Evolutionary conservation across 1,140 invertebrate species (phyloP).

Genomic region (Drosophila kohkoa): DNA sequence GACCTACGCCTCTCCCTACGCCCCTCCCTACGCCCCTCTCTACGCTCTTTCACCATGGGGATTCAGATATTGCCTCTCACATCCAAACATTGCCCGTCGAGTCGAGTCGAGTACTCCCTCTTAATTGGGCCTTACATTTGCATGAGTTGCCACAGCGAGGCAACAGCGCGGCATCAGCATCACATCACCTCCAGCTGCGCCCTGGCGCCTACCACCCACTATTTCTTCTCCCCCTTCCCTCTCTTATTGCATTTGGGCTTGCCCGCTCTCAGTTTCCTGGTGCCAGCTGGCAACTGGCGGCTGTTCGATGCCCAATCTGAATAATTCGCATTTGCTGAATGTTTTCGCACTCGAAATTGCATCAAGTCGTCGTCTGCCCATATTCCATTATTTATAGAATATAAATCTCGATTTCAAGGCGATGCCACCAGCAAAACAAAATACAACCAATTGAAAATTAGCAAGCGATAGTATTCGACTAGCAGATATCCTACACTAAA

Average conservation of each 20-base stretch:
- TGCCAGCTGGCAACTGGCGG: conserved; percentile 18
- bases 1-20: not conserved
- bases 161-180: too few species aligned
- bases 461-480: not conserved
- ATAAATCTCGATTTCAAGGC: conserved; percentile 78
- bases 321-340: conserved; percentile 25
- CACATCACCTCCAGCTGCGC: conserved; percentile 36
- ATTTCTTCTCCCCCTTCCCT: not conserved
- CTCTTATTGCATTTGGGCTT: conserved; percentile 1
- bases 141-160: conserved; percentile 8
- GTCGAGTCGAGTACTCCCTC: conserved; percentile 9
- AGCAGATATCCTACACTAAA: conserved; percentile 8
- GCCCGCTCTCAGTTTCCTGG: conserved; percentile 6
- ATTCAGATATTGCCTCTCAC: conserved; percentile 12
- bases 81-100: conserved; percentile 2
- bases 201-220: conserved; percentile 41
- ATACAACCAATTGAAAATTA: conserved; percentile 12
- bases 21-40: not conserved
- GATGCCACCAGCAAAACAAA: conserved; percentile 20
- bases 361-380: conserved; percentile 17
- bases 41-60: conserved; percentile 17
- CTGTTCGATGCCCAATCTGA: conserved; percentile 28
- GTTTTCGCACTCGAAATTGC: conserved; percentile 53
- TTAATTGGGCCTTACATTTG: conserved; percentile 31
- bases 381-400: conserved; percentile 77